Conservation (phyloP, 1,140 invertebrate genomes). For the Eumaeus atala region DNA sequence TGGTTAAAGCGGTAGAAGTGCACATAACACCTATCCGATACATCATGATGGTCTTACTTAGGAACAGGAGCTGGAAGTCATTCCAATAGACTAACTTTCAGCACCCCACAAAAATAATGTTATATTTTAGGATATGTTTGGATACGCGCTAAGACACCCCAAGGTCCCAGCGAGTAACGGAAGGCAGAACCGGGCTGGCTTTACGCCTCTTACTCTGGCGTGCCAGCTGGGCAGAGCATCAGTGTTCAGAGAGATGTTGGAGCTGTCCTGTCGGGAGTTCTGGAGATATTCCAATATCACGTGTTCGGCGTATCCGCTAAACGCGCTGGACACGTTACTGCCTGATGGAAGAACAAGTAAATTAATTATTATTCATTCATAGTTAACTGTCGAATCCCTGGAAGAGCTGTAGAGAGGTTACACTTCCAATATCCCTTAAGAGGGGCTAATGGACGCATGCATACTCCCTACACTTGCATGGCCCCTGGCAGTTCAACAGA, state of each 20-base stretch:
- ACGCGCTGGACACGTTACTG: conserved; percentile 95
- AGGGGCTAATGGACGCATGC: too few relatives aligned
- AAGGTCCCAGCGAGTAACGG: conserved; percentile 93
- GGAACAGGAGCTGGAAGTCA: too few relatives aligned
- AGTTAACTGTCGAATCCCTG: too few relatives aligned
- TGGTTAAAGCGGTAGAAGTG: too few relatives aligned
- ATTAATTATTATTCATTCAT: conserved; percentile 66
- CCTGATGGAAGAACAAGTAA: conserved; percentile 95
- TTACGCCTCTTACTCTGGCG: conserved; percentile 96
- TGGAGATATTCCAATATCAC: conserved; percentile 99
- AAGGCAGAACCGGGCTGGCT: conserved; percentile 89
- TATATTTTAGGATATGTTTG: conserved; percentile 92
- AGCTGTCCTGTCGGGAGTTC: conserved; percentile 95
- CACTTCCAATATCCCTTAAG: too few relatives aligned
- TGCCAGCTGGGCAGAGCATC: conserved; percentile 96
- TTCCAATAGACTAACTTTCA: too few relatives aligned
- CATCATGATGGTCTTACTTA: too few relatives aligned
- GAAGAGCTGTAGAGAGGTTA: too few relatives aligned
- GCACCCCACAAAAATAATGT: neutral
- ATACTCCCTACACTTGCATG: too few relatives aligned
- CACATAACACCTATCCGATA: too few relatives aligned
- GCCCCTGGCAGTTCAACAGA: too few relatives aligned
- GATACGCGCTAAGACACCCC: conserved; percentile 96
- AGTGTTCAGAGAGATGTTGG: conserved; percentile 98
- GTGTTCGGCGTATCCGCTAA: conserved; percentile 97